Evolutionary conservation across 2,113 vertebrate species (phyloP), one percentile per base, ranked within the genome.

Genomic region (Cyprinodon brontotheroides): DNA sequence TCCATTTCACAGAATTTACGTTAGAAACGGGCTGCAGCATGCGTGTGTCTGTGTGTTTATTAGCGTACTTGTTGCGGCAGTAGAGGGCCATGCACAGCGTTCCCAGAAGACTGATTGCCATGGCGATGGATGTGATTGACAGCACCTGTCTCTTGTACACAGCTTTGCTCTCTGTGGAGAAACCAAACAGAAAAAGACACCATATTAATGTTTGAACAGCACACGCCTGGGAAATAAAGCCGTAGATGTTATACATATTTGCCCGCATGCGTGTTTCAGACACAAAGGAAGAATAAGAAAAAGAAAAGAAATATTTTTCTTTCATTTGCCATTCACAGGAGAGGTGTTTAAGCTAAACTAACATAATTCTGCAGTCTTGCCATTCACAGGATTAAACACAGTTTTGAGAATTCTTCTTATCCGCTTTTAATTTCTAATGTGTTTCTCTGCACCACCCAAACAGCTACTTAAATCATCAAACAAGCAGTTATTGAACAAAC

Each of bases 131-230:
- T 70, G 96, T 96, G 86, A 99, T 96, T 85, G 97, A 98, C 93
- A 99, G 94, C 93, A 99, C 96, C 91, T 99, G 97, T 88, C 97
- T 96, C 92, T 98, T 96, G 94, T 99, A 98, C 73, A 98, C 95
- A 60, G 97, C 97, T 92, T 98, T 96, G 50, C 97, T 99, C 95
- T 99, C 98, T 99, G 96, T 74, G 74, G 86, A 84, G 69, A 76
- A 76, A 88, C 67, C 79, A 78, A 85, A 81, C 61, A 90, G 1
- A 70, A n/a, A 39, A 77, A 38, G 76, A 60, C 59, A 12, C 40
- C 61, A 61, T 75, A 72, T 89, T 79, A 88, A 79, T 74, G 68
- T 72, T 40, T 70, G 65, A 88, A 80, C 73, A 77, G 72, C 74
- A 78, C 12, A 65, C 13, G 22, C 20, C 20, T 1, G n/a, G 53